Percentiles rank a stretch among this genome's conserved stretches.
phyloP scores from a whole-genome alignment of 2,888 invertebrate species.

The Drosophila kanekoi region DNA sequence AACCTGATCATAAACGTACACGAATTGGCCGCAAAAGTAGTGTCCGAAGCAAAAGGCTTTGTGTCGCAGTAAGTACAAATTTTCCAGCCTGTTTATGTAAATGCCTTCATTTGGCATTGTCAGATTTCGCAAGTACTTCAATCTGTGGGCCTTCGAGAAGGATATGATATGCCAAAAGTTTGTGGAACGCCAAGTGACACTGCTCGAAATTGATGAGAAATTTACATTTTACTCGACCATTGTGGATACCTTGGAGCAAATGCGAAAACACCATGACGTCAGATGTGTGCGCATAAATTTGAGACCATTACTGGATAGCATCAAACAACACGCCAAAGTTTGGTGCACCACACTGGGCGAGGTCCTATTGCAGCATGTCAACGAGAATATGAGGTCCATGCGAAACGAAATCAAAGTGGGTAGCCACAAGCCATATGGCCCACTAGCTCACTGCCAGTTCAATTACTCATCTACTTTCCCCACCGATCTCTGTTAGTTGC shows the following conservation, averaged over 20 bases:
- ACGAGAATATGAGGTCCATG: slow-evolving; percentile 89
- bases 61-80: slow-evolving; percentile 60
- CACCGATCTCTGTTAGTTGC: slow-evolving; percentile 76
- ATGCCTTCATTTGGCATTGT: background rate
- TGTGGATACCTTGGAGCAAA: slow-evolving; percentile 88
- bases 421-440: slow-evolving; percentile 27
- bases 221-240: slow-evolving; percentile 93
- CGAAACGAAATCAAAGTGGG: slow-evolving; percentile 89
- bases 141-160: slow-evolving; percentile 92
- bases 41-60: slow-evolving; percentile 87
- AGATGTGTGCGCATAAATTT: slow-evolving; percentile 91
- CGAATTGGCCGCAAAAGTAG: slow-evolving; percentile 88
- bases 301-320: slow-evolving; percentile 88
- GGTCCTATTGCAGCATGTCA: slow-evolving; percentile 89
- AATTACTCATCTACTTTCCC: slow-evolving; percentile 6
- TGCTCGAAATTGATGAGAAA: slow-evolving; percentile 91
- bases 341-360: slow-evolving; percentile 92
- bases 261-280: slow-evolving; percentile 88
- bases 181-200: slow-evolving; percentile 88
- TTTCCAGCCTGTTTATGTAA: background rate
- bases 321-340: slow-evolving; percentile 90
- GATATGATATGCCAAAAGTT: slow-evolving; percentile 91
- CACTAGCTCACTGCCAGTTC: background rate
- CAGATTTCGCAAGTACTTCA: slow-evolving; percentile 91
- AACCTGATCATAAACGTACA: slow-evolving; percentile 89